These are phyloP conservation scores for Ammospiza nelsoni DNA, from an alignment of 2,113 vertebrate species.

Conservation along the genomic window DNA sequence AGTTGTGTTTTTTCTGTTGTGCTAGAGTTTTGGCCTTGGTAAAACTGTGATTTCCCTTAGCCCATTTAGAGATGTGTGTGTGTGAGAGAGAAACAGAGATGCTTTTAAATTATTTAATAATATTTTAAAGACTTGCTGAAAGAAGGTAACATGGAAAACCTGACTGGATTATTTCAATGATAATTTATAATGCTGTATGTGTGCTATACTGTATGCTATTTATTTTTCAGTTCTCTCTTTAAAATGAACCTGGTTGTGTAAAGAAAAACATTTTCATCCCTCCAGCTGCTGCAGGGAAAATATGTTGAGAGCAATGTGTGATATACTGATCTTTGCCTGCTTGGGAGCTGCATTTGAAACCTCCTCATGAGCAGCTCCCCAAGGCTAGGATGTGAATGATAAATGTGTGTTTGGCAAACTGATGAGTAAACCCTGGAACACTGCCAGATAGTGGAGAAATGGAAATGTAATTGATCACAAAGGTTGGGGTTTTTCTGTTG, in stretches of 20 bases:
- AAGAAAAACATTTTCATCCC: not conserved
- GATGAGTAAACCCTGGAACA: conserved; percentile 64
- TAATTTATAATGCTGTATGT: accelerated
- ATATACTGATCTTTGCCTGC: not conserved
- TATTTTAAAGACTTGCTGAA: not conserved
- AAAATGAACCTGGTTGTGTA: not conserved
- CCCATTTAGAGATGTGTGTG: accelerated
- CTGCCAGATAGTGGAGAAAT: conserved; percentile 50
- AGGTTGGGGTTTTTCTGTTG: not conserved
- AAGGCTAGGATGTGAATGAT: conserved; percentile 50
- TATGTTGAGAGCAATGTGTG: not conserved
- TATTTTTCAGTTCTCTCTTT: not conserved
- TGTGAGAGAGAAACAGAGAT: not conserved
- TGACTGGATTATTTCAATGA: not conserved
- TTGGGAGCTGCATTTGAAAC: not conserved
- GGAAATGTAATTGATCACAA: conserved; percentile 48
- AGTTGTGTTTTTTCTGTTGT: not conserved
- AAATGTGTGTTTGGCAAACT: conserved; percentile 56
- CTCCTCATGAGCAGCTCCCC: not conserved
- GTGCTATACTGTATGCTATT: accelerated
- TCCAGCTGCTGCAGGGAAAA: not conserved
- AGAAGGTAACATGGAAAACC: not conserved
- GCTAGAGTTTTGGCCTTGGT: not conserved
- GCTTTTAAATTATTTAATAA: not conserved
- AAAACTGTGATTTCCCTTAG: not conserved